Conservation (phyloP, 2,113 vertebrate species). For the Vidua macroura region DNA sequence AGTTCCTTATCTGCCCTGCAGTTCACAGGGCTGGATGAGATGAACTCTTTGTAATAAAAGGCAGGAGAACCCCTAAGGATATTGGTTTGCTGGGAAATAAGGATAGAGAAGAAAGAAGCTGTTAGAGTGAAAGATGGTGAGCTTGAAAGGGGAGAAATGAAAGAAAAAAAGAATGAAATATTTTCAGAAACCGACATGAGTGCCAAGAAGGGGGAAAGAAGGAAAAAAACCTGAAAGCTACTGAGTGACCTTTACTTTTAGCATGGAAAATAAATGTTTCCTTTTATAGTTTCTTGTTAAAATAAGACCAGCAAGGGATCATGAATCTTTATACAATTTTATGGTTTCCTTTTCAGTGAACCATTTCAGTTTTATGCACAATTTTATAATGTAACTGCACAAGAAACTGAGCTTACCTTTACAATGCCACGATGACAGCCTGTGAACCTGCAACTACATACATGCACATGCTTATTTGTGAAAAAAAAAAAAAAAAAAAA, state of each 20-base stretch:
- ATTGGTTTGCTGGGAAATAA: constrained; percentile 66
- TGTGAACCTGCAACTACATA: background rate
- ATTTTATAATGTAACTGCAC: constrained; percentile 28
- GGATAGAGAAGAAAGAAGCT: constrained; percentile 37
- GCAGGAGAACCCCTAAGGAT: constrained; percentile 50
- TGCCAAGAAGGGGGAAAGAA: background rate
- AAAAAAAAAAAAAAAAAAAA: background rate
- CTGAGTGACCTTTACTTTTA: constrained; percentile 64
- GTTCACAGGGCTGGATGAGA: constrained; percentile 67
- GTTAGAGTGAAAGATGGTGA: constrained; percentile 55
- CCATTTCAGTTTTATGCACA: constrained; percentile 17
- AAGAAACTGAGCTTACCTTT: background rate
- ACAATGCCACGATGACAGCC: background rate
- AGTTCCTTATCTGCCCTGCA: constrained; percentile 60
- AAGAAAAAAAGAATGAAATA: constrained; percentile 41
- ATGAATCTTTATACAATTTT: constrained; percentile 37
- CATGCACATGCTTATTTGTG: background rate
- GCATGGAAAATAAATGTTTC: constrained; percentile 53
- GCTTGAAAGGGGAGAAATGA: constrained; percentile 46
- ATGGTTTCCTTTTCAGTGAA: constrained; percentile 23
- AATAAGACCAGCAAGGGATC: constrained; percentile 27
- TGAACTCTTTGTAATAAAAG: constrained; percentile 64
- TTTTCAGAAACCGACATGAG: constrained; percentile 30
- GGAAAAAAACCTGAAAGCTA: constrained; percentile 33
- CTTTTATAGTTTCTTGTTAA: constrained; percentile 64